These are phyloP conservation scores for Girardinichthys multiradiatus DNA, from an alignment of 2,113 vertebrate genomes.

Conservation along the genomic window DNA sequence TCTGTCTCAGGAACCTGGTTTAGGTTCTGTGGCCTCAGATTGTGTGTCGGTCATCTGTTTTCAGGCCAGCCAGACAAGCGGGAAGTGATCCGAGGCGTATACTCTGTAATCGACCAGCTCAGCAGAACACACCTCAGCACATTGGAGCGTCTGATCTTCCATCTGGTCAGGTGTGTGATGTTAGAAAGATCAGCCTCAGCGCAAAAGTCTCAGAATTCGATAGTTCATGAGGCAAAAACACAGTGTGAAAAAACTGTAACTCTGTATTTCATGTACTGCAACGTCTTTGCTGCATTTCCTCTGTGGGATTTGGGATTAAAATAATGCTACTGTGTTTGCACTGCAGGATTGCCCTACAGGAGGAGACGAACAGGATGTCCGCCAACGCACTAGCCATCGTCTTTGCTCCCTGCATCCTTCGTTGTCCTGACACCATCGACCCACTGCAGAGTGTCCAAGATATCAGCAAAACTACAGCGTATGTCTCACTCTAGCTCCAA, in stretches of 20 bases:
- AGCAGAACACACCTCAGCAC: conserved; percentile 94
- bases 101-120: conserved; percentile 95
- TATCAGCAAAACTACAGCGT: conserved; percentile 98
- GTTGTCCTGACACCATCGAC: conserved; percentile 93
- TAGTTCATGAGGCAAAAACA: background rate
- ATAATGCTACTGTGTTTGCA: background rate
- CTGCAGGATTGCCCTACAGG: conserved; percentile 92
- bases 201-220: background rate
- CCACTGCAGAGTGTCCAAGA: conserved; percentile 96
- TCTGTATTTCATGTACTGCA: too few species aligned
- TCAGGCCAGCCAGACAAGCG: conserved; percentile 92
- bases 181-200: background rate
- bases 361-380: conserved; percentile 98
- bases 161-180: conserved; percentile 89
- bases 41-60: background rate
- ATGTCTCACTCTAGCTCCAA: conserved; percentile 53
- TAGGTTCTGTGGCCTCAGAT: too few species aligned
- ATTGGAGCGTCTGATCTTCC: conserved; percentile 95
- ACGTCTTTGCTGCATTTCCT: background rate
- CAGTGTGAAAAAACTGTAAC: too few species aligned
- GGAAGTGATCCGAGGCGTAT: conserved; percentile 89
- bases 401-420: conserved; percentile 97
- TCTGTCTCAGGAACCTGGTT: too few species aligned
- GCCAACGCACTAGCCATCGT: conserved; percentile 97
- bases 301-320: conserved; percentile 7